A percentile compares a stretch with the other conserved stretches of the same genome.
These are phyloP conservation scores for Lepidonotus clava DNA, from an alignment of 2,888 invertebrate genomes.

Conservation along the genomic window DNA sequence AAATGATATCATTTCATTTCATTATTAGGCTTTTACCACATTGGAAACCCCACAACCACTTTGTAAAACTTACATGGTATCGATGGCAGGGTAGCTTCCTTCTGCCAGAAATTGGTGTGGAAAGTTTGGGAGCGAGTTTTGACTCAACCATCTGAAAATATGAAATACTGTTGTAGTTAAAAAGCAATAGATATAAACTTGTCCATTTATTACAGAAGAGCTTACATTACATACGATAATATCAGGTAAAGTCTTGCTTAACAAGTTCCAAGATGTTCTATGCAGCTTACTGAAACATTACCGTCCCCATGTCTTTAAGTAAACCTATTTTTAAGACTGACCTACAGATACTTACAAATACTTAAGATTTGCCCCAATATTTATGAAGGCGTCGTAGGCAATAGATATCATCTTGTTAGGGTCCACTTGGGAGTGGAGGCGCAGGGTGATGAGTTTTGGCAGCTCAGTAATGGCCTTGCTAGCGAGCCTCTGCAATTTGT, in stretches of 20 bases:
- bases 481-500: slow-evolving; percentile 65
- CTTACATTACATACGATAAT: no score
- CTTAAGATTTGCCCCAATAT: slow-evolving; percentile 67
- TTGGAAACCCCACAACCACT: neutral
- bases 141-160: slow-evolving; percentile 70
- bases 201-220: no score
- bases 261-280: no score
- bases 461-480: slow-evolving; percentile 68
- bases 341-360: slow-evolving; percentile 69
- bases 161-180: neutral
- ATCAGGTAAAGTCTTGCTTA: no score
- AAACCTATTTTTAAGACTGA: no score
- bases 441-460: slow-evolving; percentile 67
- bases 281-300: no score
- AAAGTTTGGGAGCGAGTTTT: slow-evolving; percentile 68
- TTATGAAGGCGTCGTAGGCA: slow-evolving; percentile 69
- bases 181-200: no score
- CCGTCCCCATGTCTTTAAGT: no score
- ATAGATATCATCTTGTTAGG: slow-evolving; percentile 65
- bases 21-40: no score
- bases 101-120: slow-evolving; percentile 71
- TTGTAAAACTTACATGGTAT: slow-evolving; percentile 67
- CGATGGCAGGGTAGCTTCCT: slow-evolving; percentile 65
- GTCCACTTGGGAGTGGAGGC: slow-evolving; percentile 70
- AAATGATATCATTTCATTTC: no score